A percentile compares a stretch with the other conserved stretches of the same genome.
Evolutionary conservation across 2,113 vertebrate species (phyloP).

Genomic region (Epinephelus cyanopodus): DNA sequence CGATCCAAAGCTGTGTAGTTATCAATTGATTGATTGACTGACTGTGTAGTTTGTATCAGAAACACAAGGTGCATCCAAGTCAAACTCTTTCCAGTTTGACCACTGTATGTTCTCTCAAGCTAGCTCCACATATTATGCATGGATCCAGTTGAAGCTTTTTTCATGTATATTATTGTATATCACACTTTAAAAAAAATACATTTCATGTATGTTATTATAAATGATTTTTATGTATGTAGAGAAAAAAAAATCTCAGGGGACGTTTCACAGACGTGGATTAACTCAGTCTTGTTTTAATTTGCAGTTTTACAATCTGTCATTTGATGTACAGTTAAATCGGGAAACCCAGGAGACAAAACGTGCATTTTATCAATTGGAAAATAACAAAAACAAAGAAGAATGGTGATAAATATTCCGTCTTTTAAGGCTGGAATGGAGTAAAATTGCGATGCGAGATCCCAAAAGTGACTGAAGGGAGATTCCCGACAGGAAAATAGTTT

Average conservation of each 20-base stretch:
- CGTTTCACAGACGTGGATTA: slow-evolving; percentile 55
- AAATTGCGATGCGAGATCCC: not conserved
- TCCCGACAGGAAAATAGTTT: not conserved
- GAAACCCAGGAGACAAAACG: not conserved
- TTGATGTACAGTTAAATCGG: not conserved
- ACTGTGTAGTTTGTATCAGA: slow-evolving; percentile 45
- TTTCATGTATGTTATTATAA: slow-evolving; percentile 68
- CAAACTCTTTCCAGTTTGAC: slow-evolving; percentile 53
- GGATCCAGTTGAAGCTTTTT: slow-evolving; percentile 78
- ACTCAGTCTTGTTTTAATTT: slow-evolving; percentile 22
- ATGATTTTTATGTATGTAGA: slow-evolving; percentile 69
- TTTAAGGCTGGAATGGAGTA: not conserved
- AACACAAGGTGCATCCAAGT: slow-evolving; percentile 64
- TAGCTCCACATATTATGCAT: slow-evolving; percentile 79
- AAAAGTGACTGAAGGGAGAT: slow-evolving; percentile 10
- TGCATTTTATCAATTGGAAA: not conserved
- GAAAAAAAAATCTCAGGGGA: slow-evolving; percentile 34
- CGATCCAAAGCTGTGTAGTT: slow-evolving; percentile 53
- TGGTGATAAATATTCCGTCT: not conserved
- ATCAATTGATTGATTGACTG: slow-evolving; percentile 11
- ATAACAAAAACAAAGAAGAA: not conserved
- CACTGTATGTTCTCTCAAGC: slow-evolving; percentile 75
- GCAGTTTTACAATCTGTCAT: not conserved
- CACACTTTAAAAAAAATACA: slow-evolving; percentile 55
- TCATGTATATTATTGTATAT: slow-evolving; percentile 79